Evolutionary conservation across 2,113 vertebrate genomes (phyloP), one percentile per base, ranked within the genome.

Genomic region (Oceanodroma tethys): DNA sequence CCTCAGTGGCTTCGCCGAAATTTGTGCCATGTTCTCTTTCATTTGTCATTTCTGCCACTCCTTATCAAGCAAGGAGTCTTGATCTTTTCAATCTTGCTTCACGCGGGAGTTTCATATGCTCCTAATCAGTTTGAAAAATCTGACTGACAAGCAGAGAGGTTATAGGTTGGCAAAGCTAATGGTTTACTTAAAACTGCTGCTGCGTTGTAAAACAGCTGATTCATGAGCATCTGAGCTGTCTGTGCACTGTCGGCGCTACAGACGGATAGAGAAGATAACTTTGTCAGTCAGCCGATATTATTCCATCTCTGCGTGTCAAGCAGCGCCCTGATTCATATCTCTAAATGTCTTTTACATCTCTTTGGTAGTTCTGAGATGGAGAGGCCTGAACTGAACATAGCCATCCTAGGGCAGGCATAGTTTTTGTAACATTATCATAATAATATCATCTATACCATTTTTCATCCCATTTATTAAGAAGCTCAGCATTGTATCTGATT

Each of bases 181-280:
- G 18, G 25, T 56, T 89, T 45, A 15, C 75, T 78, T 66, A 34
- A 66, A 81, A 55, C 10, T 50, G 81, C 40, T 43, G 38, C 50
- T 70, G 23, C 52, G 56, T 20, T 34, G 17, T 43, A 34, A 65
- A 70, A 40, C 1, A 3, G 40, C 47, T 56, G 45, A 56, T 67
- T 27, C 65, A 45, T 4, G 52, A 79, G 27, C 36, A 76, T 30
- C 75, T 9, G 19, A 65, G 63, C 40, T 19, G 11, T 11, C 27
- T 2, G 0, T 9, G 38, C 58, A 13, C 42, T 2, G 6, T 10
- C 2, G 2, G 56, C 1, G 2, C 38, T 42, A 36, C 45, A 55
- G 67, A 43, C n/a, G 59, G 58, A 38, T 1, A n/a, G 21, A 63
- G 43, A 53, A 30, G 55, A 38, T 27, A 55, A 40, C 63, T 65